Evolutionary conservation across 2,888 invertebrate species (phyloP).

Genomic region (Eueremaeus valkanovi): DNA sequence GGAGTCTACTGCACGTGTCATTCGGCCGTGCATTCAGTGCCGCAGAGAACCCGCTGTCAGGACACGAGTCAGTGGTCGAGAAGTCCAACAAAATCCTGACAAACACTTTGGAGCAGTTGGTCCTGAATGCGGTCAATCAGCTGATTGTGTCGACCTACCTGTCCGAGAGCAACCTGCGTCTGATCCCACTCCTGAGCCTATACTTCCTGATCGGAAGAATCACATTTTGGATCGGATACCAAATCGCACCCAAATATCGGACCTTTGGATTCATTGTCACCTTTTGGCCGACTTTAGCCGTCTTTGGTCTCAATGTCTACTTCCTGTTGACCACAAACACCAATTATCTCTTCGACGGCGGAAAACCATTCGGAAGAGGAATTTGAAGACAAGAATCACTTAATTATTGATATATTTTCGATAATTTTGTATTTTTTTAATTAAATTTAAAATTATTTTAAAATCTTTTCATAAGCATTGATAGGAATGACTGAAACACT

Average conservation of each 20-base stretch:
- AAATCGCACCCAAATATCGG: conserved; percentile 39
- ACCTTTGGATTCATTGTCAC: conserved; percentile 40
- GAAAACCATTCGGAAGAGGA: conserved; percentile 16
- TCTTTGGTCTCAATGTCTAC: background rate
- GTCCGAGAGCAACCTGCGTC: conserved; percentile 20
- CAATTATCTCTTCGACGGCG: conserved; percentile 23
- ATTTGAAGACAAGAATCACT: background rate
- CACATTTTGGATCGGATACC: conserved; percentile 39
- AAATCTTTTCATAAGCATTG: background rate
- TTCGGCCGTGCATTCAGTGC: background rate
- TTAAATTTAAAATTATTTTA: background rate
- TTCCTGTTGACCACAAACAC: conserved; percentile 25
- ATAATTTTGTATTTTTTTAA: too few relatives aligned
- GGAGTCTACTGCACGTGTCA: background rate
- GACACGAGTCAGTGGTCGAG: conserved; percentile 32
- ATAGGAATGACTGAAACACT: too few relatives aligned
- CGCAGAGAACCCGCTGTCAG: conserved; percentile 32
- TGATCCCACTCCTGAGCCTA: conserved; percentile 38
- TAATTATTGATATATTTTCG: too few relatives aligned
- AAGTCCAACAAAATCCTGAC: conserved; percentile 29
- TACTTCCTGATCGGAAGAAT: conserved; percentile 41
- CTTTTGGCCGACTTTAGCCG: conserved; percentile 12
- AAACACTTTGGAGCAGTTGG: conserved; percentile 41
- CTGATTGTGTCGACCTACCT: conserved; percentile 38
- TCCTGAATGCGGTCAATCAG: conserved; percentile 38